Evolutionary conservation across 2,888 invertebrate species (phyloP), one percentile per base, ranked within the genome.

Genomic region (Tribolium freemani): DNA sequence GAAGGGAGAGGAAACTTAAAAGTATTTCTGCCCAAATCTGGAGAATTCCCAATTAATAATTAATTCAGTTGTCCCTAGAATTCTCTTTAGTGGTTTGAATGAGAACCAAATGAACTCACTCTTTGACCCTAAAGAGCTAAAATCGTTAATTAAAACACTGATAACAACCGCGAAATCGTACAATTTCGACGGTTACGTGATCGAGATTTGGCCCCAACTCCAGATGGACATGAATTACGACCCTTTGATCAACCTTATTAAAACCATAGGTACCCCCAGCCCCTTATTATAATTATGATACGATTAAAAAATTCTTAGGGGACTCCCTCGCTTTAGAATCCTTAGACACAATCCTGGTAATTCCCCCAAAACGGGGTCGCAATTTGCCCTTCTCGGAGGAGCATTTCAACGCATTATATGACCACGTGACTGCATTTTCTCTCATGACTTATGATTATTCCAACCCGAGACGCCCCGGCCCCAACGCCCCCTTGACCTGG

Each of bases 401-500:
- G 76, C 93, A 96, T 77, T 95, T 96, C 85, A 91, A 94, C 80
- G 89, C 90, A 54, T 89, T 98, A 58, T 92, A 93, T 74, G 91
- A 93, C 3, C 89, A 92, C 84, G 91, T 98, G 0, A 93, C 93
- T 80, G 94, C 92, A 20, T 96, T 98, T 83, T 97, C 97, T 31
- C 88, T 98, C n/a, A 98, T 98, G 97, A 97, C 97, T 0, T 98
- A 98, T 83, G 98, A 98, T 85, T 98, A 91, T 86, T 97, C 97
- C 1, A 94, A 88, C 84, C 89, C 93, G 8, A 93, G 94, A 83
- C 90, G 93, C 80, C 95, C 95, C 80, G 95, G 97, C 48, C 96
- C 97, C 0, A 97, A 97, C 87, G 94, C 96, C 70, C 98, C 98
- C 0, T 79, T 95, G 0, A 88, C 90, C 75, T 98, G 98, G 97